phyloP scores from a whole-genome alignment of 2,113 vertebrate species.

The Garra rufa region DNA sequence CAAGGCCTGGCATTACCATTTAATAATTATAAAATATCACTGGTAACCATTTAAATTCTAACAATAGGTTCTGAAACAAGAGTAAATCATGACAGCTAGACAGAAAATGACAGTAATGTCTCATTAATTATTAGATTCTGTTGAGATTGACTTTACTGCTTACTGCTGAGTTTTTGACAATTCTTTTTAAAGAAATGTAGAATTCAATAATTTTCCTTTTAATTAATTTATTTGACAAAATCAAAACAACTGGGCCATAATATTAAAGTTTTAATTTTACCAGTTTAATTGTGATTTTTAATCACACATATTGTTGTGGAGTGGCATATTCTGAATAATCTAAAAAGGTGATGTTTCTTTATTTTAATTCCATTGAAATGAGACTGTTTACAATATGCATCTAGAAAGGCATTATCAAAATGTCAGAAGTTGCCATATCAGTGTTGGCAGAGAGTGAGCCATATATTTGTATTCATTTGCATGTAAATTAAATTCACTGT shows the following conservation, averaged over 20 bases:
- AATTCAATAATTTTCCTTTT: not conserved
- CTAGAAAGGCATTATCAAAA: no score
- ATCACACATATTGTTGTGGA: no score
- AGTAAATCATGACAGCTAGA: not conserved
- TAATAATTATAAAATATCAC: not conserved
- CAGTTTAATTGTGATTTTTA: no score
- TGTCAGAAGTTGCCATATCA: conserved; percentile 11
- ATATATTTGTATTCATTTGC: conserved; percentile 22
- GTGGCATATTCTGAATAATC: not conserved
- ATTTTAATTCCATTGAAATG: not conserved
- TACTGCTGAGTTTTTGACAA: no score
- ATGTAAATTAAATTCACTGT: conserved; percentile 39
- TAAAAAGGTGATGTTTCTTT: not conserved
- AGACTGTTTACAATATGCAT: no score
- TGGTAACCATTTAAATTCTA: not conserved
- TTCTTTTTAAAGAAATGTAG: no score
- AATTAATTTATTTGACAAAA: not conserved
- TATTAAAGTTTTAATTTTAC: not conserved
- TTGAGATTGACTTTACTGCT: not conserved
- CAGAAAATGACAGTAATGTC: not conserved
- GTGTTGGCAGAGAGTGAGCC: not conserved
- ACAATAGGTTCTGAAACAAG: not conserved
- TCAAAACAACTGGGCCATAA: not conserved
- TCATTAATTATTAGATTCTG: not conserved
- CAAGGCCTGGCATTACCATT: not conserved